phyloP scores from a whole-genome alignment of 2,797 vertebrate genomes.

The Channallabes apus region DNA sequence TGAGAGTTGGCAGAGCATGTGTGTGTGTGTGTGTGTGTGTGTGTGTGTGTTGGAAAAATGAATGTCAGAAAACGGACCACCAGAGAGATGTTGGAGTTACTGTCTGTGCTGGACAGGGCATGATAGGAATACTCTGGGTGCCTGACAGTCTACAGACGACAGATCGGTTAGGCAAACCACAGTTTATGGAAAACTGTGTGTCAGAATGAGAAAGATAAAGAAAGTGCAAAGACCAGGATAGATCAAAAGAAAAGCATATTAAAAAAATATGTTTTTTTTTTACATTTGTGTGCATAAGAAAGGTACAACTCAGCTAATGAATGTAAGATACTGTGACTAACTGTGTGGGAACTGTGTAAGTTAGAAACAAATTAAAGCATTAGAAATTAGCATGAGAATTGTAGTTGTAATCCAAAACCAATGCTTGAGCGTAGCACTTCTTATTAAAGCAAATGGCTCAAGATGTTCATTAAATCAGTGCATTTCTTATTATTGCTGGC shows the following conservation, averaged over 20 bases:
- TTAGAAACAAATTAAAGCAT: constrained; percentile 24
- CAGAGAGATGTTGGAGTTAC: constrained; percentile 43
- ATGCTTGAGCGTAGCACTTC: constrained; percentile 27
- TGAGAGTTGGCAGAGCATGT: constrained; percentile 23
- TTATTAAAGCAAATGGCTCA: constrained; percentile 57
- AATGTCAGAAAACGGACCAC: constrained; percentile 52
- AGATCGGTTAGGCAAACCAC: constrained; percentile 35
- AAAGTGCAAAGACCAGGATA: background rate
- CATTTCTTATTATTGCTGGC: constrained; percentile 58
- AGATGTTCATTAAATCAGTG: constrained; percentile 67
- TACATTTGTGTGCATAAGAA: background rate
- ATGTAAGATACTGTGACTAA: background rate
- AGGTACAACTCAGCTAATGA: background rate
- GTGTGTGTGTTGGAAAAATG: constrained; percentile 47
- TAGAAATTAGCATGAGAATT: constrained; percentile 41
- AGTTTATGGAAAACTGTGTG: constrained; percentile 39
- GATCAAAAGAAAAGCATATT: background rate
- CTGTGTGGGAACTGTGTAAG: too few relatives aligned
- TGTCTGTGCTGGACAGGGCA: constrained; percentile 48
- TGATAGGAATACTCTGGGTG: constrained; percentile 50
- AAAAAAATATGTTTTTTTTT: background rate
- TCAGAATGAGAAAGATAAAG: constrained; percentile 12
- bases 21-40: constrained; percentile 48
- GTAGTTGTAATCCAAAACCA: constrained; percentile 46
- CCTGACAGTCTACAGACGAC: constrained; percentile 50